These are phyloP conservation scores for Prionace glauca DNA, from an alignment of 2,797 vertebrate genomes.

Conservation along the genomic window DNA sequence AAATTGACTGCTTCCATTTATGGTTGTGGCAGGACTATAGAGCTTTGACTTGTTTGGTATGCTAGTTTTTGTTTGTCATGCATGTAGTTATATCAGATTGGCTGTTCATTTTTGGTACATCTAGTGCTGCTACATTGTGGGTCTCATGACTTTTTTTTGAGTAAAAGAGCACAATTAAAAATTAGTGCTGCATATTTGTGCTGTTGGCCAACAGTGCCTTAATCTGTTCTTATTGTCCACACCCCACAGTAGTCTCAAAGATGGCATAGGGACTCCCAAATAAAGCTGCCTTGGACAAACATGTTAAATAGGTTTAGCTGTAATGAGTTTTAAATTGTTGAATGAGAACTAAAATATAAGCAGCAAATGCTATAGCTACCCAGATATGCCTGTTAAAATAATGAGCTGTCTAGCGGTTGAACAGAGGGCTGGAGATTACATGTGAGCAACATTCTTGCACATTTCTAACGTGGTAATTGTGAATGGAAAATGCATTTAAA, in stretches of 20 bases:
- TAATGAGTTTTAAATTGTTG: no score
- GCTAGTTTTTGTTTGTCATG: no score
- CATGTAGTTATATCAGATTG: not conserved
- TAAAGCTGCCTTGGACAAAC: not conserved
- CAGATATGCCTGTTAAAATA: not conserved
- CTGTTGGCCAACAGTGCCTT: not conserved
- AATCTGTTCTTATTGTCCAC: not conserved
- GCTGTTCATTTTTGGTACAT: not conserved
- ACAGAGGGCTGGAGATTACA: not conserved
- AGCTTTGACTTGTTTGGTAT: not conserved
- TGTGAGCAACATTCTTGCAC: not conserved
- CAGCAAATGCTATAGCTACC: not conserved
- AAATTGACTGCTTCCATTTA: not conserved
- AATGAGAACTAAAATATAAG: not conserved
- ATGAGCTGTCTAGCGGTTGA: not conserved
- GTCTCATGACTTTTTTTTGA: no score
- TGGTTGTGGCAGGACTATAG: not conserved
- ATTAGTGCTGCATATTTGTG: not conserved
- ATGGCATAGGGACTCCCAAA: not conserved
- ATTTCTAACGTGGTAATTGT: not conserved
- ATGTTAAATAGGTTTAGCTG: not conserved
- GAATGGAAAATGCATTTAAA: not conserved
- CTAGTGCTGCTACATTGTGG: not conserved
- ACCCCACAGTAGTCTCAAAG: not conserved
- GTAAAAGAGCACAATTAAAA: no score